These are phyloP conservation scores for Squalus acanthias DNA, from an alignment of 2,797 vertebrate genomes.

Conservation along the genomic window DNA sequence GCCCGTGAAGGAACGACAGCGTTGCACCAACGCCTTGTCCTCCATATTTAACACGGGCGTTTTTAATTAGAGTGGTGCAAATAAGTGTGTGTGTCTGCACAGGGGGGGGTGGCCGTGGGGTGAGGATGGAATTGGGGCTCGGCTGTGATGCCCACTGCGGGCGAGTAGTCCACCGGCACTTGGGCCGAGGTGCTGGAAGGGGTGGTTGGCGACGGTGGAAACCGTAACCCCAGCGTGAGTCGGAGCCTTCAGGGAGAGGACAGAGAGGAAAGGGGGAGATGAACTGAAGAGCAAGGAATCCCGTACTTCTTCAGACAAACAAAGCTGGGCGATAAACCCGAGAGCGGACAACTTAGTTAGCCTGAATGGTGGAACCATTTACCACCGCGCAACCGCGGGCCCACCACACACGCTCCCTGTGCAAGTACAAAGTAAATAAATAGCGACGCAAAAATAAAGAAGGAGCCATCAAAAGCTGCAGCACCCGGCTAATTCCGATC, in stretches of 20 bases:
- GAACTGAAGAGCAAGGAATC: neutral
- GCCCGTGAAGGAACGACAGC: no score
- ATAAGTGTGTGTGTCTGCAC: neutral
- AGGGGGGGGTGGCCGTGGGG: neutral
- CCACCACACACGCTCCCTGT: neutral
- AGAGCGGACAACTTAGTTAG: neutral
- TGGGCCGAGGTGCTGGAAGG: neutral
- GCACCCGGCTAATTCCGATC: neutral
- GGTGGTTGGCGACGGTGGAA: neutral
- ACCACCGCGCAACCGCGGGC: neutral
- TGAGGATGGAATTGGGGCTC: neutral
- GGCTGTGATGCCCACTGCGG: no score
- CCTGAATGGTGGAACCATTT: neutral
- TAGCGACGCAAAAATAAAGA: neutral
- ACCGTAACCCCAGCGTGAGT: neutral
- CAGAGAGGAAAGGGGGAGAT: neutral
- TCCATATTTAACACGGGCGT: neutral
- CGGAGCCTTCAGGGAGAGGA: neutral
- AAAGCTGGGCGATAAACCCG: neutral
- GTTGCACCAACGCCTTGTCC: neutral
- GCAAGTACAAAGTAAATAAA: neutral
- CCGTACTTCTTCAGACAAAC: neutral
- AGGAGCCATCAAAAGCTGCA: neutral
- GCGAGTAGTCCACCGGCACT: neutral
- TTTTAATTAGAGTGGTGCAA: neutral